Evolutionary conservation across 2,113 vertebrate genomes (phyloP).

Genomic region (Tragelaphus buxtoni): DNA sequence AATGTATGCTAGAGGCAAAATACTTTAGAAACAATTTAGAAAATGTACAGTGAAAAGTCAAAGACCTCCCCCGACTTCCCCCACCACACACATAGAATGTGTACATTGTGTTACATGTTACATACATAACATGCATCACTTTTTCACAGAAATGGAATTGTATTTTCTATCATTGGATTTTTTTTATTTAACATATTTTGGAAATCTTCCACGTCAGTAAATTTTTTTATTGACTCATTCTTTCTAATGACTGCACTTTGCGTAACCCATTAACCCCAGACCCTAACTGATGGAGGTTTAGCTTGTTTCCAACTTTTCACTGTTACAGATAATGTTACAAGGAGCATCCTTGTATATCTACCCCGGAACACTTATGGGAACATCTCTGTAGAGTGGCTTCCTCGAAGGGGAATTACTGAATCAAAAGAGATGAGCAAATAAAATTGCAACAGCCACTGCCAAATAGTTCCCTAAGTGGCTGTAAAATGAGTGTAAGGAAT

Average conservation of each 20-base stretch:
- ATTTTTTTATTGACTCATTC: not conserved
- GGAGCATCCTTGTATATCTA: not conserved
- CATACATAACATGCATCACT: not conserved
- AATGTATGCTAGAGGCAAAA: not conserved
- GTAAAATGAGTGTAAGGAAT: not conserved
- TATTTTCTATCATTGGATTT: not conserved
- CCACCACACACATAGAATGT: not conserved
- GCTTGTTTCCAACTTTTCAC: not conserved
- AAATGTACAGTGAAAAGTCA: not conserved
- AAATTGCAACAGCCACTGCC: not conserved
- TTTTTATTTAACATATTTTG: not conserved
- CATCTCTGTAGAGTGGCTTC: not conserved
- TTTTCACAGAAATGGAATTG: not conserved
- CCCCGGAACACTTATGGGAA: not conserved
- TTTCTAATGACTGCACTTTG: not conserved
- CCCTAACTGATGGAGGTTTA: not conserved
- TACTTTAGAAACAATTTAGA: conserved; percentile 2
- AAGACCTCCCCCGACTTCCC: not conserved
- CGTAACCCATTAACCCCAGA: not conserved
- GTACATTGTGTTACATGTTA: no score
- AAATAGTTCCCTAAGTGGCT: not conserved
- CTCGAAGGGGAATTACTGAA: not conserved
- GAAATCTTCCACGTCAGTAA: not conserved
- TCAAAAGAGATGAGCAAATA: not conserved
- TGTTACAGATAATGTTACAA: not conserved